phyloP scores from a whole-genome alignment of 2,888 invertebrate species.

The Acrobasis suavella region DNA sequence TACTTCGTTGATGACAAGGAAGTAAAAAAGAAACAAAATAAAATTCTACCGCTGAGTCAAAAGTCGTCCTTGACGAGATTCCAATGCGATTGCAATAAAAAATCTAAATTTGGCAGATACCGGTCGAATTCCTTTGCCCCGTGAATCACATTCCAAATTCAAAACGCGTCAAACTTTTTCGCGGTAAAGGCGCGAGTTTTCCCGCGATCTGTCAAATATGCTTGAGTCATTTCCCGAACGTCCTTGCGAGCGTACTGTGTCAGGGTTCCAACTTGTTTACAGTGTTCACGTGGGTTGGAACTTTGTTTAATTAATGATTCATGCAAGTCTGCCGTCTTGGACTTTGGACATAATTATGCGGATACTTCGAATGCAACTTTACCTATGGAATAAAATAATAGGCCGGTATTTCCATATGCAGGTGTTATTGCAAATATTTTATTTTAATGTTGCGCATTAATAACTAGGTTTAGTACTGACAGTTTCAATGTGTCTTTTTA shows the following conservation, averaged over 20 bases:
- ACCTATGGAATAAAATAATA: not conserved
- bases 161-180: constrained; percentile 40
- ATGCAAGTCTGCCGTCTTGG: constrained; percentile 20
- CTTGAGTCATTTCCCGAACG: constrained; percentile 53
- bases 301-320: constrained; percentile 38
- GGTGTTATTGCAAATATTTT: not conserved
- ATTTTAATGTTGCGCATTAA: not conserved
- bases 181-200: constrained; percentile 45
- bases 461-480: no score
- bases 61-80: constrained; percentile 21
- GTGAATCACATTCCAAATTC: constrained; percentile 33
- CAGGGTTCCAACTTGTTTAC: constrained; percentile 41
- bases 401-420: not conserved
- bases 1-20: not conserved
- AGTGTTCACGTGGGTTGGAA: constrained; percentile 32
- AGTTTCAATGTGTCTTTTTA: no score
- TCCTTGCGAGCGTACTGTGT: constrained; percentile 47
- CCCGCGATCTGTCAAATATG: constrained; percentile 44
- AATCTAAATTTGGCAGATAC: constrained; percentile 21
- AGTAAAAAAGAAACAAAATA: not conserved
- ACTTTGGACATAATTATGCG: constrained; percentile 26
- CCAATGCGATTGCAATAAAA: constrained; percentile 13
- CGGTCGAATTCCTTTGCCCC: constrained; percentile 23
- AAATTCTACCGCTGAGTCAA: constrained; percentile 20
- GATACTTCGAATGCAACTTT: constrained; percentile 16